Percentiles rank a stretch among this genome's conserved stretches.
Evolutionary conservation across 1,140 invertebrate species (phyloP).

Genomic region (Formica exsecta): DNA sequence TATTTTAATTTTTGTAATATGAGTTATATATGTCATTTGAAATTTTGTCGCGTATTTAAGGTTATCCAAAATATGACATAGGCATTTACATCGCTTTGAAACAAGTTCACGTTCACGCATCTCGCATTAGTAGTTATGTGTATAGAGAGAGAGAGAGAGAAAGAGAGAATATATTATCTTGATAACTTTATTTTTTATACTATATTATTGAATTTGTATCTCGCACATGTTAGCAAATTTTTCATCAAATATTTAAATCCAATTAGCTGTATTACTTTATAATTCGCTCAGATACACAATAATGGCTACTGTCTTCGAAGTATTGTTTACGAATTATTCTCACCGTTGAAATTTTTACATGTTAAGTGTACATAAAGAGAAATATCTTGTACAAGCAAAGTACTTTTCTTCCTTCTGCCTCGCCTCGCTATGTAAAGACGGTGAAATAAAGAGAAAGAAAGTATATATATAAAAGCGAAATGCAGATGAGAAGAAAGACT

Average conservation of each 20-base stretch:
- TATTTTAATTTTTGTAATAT: neutral
- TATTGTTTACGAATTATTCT: slow-evolving; percentile 50
- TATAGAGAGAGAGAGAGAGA: too few species aligned
- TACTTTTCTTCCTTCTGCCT: slow-evolving; percentile 66
- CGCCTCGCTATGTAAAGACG: slow-evolving; percentile 41
- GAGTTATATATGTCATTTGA: neutral
- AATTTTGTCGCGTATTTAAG: slow-evolving; percentile 36
- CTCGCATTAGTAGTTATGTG: neutral
- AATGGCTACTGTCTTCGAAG: neutral
- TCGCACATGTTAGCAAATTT: neutral
- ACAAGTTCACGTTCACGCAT: slow-evolving; percentile 8
- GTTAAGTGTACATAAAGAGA: slow-evolving; percentile 58
- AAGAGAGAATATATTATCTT: neutral
- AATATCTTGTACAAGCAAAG: slow-evolving; percentile 41
- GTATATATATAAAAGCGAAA: slow-evolving; percentile 41
- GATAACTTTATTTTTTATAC: neutral
- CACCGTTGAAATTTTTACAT: slow-evolving; percentile 58
- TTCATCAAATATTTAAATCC: neutral
- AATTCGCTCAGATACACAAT: slow-evolving; percentile 5
- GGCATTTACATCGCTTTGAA: neutral
- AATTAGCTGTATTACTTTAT: slow-evolving; percentile 18
- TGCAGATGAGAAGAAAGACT: slow-evolving; percentile 65
- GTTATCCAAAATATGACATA: slow-evolving; percentile 31
- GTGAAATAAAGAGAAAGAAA: slow-evolving; percentile 50
- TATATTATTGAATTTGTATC: neutral